These are phyloP conservation scores for Netelia fuscicornis DNA, from an alignment of 2,888 invertebrate genomes.

Conservation along the genomic window DNA sequence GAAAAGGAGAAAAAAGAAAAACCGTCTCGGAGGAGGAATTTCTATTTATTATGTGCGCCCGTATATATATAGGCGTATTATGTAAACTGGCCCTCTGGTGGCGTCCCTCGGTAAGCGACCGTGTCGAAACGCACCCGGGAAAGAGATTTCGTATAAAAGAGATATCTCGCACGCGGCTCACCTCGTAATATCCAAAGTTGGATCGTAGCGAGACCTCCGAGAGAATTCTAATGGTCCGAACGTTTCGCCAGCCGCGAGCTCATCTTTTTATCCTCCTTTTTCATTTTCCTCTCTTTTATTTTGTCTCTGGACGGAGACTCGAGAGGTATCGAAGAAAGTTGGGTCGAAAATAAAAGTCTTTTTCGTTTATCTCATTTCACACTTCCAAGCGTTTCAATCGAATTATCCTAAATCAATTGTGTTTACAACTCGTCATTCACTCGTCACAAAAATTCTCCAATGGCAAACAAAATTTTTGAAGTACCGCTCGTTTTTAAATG, in stretches of 20 bases:
- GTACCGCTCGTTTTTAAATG: too few relatives aligned
- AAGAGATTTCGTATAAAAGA: neutral
- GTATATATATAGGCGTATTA: neutral
- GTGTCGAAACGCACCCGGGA: neutral
- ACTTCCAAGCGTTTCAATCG: too few relatives aligned
- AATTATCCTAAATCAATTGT: too few relatives aligned
- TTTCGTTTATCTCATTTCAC: too few relatives aligned
- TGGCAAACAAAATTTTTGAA: too few relatives aligned
- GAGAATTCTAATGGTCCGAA: neutral
- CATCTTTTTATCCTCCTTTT: neutral
- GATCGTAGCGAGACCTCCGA: neutral
- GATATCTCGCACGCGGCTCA: neutral
- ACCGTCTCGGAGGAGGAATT: neutral
- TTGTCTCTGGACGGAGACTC: neutral
- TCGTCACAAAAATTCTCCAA: too few relatives aligned
- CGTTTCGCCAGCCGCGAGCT: neutral
- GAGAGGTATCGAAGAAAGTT: neutral
- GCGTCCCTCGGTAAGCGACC: neutral
- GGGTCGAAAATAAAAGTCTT: too few relatives aligned
- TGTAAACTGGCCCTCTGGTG: neutral
- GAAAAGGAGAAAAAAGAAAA: neutral
- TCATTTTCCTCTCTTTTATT: neutral
- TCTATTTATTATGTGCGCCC: too few relatives aligned
- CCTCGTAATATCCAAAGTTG: constrained; percentile 5
- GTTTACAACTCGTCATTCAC: too few relatives aligned